Base-by-base conservation (phyloP, 2,888 invertebrate genomes). In the Cartodere bifasciata region DNA sequence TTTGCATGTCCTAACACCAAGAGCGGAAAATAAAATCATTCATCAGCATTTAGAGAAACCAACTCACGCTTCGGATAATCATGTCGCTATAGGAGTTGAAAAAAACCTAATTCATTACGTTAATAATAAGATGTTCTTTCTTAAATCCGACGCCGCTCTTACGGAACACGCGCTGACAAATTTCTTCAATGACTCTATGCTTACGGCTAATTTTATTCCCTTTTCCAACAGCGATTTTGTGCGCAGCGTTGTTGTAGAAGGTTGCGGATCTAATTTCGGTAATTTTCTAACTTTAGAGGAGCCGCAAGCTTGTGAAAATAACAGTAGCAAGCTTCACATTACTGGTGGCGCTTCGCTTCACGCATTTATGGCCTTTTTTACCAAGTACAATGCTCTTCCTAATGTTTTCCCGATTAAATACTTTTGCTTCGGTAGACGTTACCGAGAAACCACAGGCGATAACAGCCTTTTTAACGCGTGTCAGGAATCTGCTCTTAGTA, bases 221-320 rank as follows among this genome's bases (percentile, higher is more conserved):
- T 73, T 80, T 45, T 72, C 77, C 1, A 84, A 83, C 54, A 68
- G 84, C 1, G 85, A 87, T 59, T 85, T 87, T 60, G 68, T 72
- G 4, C 72, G 79, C 32, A 80, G 79, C 49, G 59, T 81, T 2
- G 61, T 87, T 3, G 62, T 83, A 4, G 85, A 88, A 61, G 85
- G 81, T 27, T 70, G 75, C 45, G 77, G 77, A 2, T 49, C 60
- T 16, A 63, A 74, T 47, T 70, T 72, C 23, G 62, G 67, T 2
- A 62, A 74, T 43, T 61, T 69, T 6, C 79, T 78, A 43, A 68
- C 75, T 30, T 49, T 81, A 20, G 61, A 70, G 40, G 64, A 70
- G 36, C 65, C 67, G 33, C 64, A 68, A 24, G 68, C 73, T 28
- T 56, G 67, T 7, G 62, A 68, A 24, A 57, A 63, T 1, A 61